Evolutionary conservation across 1,140 invertebrate genomes (phyloP).

Genomic region (Drosophila varians): DNA sequence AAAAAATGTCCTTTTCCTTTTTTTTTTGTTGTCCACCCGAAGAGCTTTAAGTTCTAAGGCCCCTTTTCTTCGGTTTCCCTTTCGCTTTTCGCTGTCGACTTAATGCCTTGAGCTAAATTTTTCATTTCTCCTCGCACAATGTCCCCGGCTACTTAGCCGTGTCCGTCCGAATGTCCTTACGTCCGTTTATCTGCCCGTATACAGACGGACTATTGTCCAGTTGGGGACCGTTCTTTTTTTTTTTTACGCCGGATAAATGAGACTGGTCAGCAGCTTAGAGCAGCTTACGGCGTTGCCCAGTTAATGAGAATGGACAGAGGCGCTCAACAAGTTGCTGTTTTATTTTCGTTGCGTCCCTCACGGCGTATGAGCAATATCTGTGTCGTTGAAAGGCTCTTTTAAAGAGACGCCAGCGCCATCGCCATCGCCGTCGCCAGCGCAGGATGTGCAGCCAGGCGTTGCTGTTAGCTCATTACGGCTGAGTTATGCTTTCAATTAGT

Average conservation of each 20-base stretch:
- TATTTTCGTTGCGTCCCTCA: conserved; percentile 10
- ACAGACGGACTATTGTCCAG: conserved; percentile 21
- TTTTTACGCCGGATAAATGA: conserved; percentile 37
- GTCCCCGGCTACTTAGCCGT: conserved; percentile 59
- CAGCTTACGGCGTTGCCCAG: conserved; percentile 44
- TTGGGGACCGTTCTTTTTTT: conserved; percentile 9
- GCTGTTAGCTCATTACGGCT: conserved; percentile 62
- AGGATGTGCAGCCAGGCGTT: conserved; percentile 33
- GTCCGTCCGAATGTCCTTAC: conserved; percentile 15
- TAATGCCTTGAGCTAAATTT: conserved; percentile 65
- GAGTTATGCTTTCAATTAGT: conserved; percentile 80
- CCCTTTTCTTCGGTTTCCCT: conserved; percentile 13
- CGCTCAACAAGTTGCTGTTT: conserved; percentile 64
- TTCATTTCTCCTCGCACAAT: conserved; percentile 59
- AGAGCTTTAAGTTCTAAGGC: conserved; percentile 62
- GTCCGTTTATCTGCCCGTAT: conserved; percentile 18
- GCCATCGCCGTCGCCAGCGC: no score
- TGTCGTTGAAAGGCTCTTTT: conserved; percentile 25
- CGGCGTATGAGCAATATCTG: conserved; percentile 59
- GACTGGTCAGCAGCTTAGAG: conserved; percentile 60
- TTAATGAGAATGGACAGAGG: conserved; percentile 36
- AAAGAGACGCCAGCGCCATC: conserved; percentile 12
- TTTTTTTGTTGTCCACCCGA: no score
- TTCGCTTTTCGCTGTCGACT: conserved; percentile 61
- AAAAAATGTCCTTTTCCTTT: not conserved